phyloP scores from a whole-genome alignment of 92 coral and sea anemone species.

The Epizoanthus stellaris region DNA sequence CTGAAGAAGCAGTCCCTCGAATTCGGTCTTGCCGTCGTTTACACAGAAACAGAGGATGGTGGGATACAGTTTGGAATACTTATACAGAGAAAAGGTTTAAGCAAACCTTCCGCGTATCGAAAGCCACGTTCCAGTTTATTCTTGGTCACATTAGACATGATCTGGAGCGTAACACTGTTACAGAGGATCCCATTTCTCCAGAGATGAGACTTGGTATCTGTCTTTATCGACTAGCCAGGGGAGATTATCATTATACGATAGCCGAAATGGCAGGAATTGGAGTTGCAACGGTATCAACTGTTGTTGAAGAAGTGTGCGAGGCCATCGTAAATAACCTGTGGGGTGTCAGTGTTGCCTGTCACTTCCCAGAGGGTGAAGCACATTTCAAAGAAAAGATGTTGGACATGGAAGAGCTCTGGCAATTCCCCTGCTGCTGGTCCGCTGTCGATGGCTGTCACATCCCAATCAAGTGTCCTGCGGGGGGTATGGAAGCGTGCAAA shows the following conservation, averaged over 20 bases:
- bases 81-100: conserved; percentile 61
- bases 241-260: conserved; percentile 42
- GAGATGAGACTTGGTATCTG: conserved; percentile 53
- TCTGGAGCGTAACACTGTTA: conserved; percentile 40
- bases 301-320: conserved; percentile 34
- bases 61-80: conserved; percentile 62
- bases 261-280: conserved; percentile 48
- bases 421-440: conserved; percentile 64
- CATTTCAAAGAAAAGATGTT: conserved; percentile 43
- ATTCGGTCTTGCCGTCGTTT: conserved; percentile 58
- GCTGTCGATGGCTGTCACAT: conserved; percentile 67
- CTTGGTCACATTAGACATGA: conserved; percentile 56
- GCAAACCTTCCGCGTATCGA: conserved; percentile 58
- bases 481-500: conserved; percentile 58
- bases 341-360: conserved; percentile 26
- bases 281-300: conserved; percentile 33
- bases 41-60: conserved; percentile 69
- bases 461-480: conserved; percentile 61
- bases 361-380: conserved; percentile 46
- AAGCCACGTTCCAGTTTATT: conserved; percentile 60
- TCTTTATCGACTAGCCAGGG: conserved; percentile 37
- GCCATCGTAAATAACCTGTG: conserved; percentile 45
- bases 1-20: conserved; percentile 31
- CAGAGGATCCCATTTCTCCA: conserved; percentile 68
- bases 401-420: conserved; percentile 70